Percentiles rank a stretch among this genome's conserved stretches.
Evolutionary conservation across 2,888 invertebrate genomes (phyloP).

Genomic region (Zaprionus bogoriensis): DNA sequence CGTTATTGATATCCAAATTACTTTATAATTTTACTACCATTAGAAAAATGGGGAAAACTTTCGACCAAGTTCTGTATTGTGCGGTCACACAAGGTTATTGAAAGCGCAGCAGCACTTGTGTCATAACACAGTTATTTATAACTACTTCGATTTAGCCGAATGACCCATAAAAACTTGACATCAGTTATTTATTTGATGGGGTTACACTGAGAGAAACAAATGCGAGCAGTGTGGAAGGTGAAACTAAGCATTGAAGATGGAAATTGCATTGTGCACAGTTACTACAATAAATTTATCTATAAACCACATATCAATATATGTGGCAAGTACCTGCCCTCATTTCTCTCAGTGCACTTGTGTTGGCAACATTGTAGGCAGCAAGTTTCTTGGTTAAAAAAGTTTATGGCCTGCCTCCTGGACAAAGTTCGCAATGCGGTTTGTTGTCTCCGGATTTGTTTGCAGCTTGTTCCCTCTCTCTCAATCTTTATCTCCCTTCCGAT

Average conservation of each 20-base stretch:
- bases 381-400: slow-evolving; percentile 26
- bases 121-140: slow-evolving; percentile 16
- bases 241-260: background rate
- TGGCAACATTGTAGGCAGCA: slow-evolving; percentile 18
- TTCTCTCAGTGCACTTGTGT: slow-evolving; percentile 15
- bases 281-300: background rate
- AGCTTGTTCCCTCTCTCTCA: slow-evolving; percentile 25
- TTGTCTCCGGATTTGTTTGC: slow-evolving; percentile 44
- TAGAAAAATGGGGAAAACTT: slow-evolving; percentile 2
- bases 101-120: slow-evolving; percentile 14
- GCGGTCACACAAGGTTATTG: slow-evolving; percentile 16
- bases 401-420: slow-evolving; percentile 24
- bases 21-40: no score
- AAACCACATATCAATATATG: background rate
- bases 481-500: background rate
- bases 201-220: slow-evolving; percentile 1
- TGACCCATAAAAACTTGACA: slow-evolving; percentile 32
- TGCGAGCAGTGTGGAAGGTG: background rate
- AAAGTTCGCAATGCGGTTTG: slow-evolving; percentile 37
- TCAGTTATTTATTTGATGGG: slow-evolving; percentile 10
- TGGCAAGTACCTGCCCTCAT: background rate
- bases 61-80: slow-evolving; percentile 4
- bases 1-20: no score
- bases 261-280: background rate
- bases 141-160: slow-evolving; percentile 16